phyloP scores from a whole-genome alignment of 2,797 vertebrate species.

The Galaxias olidus region DNA sequence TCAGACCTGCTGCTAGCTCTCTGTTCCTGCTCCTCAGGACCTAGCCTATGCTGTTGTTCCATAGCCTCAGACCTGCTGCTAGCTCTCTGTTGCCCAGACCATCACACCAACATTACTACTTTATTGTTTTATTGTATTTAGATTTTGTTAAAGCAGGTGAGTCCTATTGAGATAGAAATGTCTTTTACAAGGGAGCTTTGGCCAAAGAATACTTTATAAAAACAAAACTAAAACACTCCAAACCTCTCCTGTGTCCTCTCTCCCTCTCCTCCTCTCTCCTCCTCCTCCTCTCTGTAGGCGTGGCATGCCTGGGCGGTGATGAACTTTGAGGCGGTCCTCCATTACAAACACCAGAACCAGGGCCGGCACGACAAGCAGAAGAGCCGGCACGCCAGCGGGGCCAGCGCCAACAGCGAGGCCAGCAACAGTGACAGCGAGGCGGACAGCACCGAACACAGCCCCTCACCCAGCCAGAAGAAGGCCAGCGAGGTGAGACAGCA shows the following conservation, averaged over 20 bases:
- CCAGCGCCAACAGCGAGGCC: conserved; percentile 88
- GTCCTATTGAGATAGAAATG: too few relatives aligned
- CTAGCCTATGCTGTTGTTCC: too few relatives aligned
- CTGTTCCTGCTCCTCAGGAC: too few relatives aligned
- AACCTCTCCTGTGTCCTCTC: too few relatives aligned
- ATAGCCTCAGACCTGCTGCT: too few relatives aligned
- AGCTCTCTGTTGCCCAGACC: conserved; percentile 28
- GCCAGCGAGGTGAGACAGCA: conserved; percentile 88
- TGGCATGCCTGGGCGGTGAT: conserved; percentile 99
- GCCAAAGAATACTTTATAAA: too few relatives aligned
- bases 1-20: not conserved
- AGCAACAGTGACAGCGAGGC: conserved; percentile 96
- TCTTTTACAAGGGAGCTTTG: too few relatives aligned
- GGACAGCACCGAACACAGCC: conserved; percentile 91
- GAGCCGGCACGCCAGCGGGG: conserved; percentile 85
- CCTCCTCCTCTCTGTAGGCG: conserved; percentile 74
- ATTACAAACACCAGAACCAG: conserved; percentile 97
- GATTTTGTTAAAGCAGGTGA: too few relatives aligned
- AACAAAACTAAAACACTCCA: too few relatives aligned
- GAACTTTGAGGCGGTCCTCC: conserved; percentile 98
- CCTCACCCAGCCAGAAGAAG: conserved; percentile 93
- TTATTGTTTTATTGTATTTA: too few relatives aligned
- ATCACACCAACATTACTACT: not conserved
- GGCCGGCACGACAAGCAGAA: conserved; percentile 96
- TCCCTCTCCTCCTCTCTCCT: not conserved